Evolutionary conservation across 1,140 invertebrate genomes (phyloP).

Genomic region (Drosophila lini): DNA sequence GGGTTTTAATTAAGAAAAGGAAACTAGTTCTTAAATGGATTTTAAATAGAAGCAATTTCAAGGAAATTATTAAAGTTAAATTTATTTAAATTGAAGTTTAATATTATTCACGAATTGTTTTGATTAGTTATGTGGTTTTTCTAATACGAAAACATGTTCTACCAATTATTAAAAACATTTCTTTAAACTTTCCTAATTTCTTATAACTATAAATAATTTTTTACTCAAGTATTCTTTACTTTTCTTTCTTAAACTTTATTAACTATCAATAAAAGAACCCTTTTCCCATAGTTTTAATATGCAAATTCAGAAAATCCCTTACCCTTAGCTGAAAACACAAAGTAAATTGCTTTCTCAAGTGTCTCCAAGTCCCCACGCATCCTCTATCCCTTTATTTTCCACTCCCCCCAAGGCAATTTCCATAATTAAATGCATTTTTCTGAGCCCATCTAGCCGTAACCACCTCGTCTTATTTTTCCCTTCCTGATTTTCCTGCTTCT

Average conservation of each 20-base stretch:
- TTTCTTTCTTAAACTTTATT: not conserved
- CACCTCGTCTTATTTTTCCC: conserved; percentile 4
- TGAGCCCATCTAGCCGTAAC: conserved; percentile 26
- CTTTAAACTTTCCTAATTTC: not conserved
- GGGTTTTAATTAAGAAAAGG: not conserved
- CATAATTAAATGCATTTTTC: conserved; percentile 42
- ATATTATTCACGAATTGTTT: not conserved
- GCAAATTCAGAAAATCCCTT: conserved; percentile 45
- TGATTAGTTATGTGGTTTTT: not conserved
- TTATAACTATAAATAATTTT: not conserved
- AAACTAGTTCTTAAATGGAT: not conserved
- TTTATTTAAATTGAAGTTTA: not conserved
- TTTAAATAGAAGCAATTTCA: not conserved
- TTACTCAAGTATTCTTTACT: not conserved
- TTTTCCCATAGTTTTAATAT: conserved; percentile 24
- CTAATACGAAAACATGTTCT: not conserved
- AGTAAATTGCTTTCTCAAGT: conserved; percentile 26
- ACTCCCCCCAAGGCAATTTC: conserved; percentile 20
- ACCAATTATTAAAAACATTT: not conserved
- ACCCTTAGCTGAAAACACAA: not conserved
- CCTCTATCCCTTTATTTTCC: not conserved
- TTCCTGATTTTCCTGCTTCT: conserved; percentile 1
- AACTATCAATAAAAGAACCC: conserved; percentile 3
- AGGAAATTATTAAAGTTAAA: too few relatives aligned
- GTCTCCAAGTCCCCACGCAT: conserved; percentile 49